Base-by-base conservation (phyloP, 2,113 vertebrate species). In the Macaca mulatta region DNA sequence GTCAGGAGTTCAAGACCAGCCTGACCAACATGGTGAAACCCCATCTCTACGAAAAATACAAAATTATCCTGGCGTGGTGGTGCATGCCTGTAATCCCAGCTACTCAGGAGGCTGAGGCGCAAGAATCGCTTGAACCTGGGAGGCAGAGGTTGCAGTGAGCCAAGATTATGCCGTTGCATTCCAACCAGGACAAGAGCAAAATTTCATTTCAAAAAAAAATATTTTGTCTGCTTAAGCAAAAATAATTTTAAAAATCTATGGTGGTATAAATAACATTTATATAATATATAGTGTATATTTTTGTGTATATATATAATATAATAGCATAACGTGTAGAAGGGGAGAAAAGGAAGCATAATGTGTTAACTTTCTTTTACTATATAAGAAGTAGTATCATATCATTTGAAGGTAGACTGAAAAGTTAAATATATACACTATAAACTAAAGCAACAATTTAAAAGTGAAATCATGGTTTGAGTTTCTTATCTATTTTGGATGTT, bases 131-230 rank as follows among this genome's bases (percentile, higher is more conserved):
- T 64, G 11, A 30, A 30, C 27, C 27, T 27, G 12, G 4, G 61
- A 30, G 27, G 61, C 5, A 0, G 61, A 64, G 61, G 61, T 30
- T 30, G 61, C 25, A 64, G 61, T 64, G 25, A 64, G 61, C 61
- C 27, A 30, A 64, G 61, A 64, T 64, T 0, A 0, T 1, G 5
- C 27, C 11, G 2, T 13, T 64, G 27, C 27, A 61, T 12, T 64
- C 27, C 27, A 30, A 5, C 61, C 25, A 30, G 61, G 27, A 64
- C 5, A 30, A 30, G 11, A 30, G 61, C 0, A 11, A 64, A 64
- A 30, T 27, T 30, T 12, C 27, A 12, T 64, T 27, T 64, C 11
- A 13, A 64, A 64, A 64, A 52, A 8, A 55, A 14, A 2, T 13
- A 2, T 13, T 50, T 50, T 50, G 52, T 20, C 27, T 83, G 23